Conservation (phyloP, 1,140 invertebrate species). For the Rhyacophila brunnea region DNA sequence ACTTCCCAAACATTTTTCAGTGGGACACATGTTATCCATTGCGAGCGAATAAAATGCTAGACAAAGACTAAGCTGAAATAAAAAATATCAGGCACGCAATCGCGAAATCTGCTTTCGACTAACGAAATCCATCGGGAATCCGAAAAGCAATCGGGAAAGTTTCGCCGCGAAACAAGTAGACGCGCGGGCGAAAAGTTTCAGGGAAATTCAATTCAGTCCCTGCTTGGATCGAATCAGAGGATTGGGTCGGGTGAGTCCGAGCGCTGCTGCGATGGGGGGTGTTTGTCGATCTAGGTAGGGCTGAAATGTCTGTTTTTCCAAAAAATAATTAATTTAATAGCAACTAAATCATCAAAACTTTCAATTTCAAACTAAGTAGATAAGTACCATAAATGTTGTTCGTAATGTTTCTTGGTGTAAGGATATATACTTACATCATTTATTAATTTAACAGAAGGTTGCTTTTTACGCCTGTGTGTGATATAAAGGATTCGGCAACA, state of each 20-base stretch:
- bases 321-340: too few species aligned
- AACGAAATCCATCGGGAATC: constrained; percentile 6
- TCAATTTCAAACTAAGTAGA: too few species aligned
- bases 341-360: too few species aligned
- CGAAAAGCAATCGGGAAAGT: constrained; percentile 33
- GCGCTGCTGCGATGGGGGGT: too few species aligned
- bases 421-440: too few species aligned
- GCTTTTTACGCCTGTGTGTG: too few species aligned
- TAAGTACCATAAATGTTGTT: too few species aligned
- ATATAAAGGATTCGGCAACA: too few species aligned
- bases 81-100: constrained; percentile 19
- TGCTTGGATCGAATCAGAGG: constrained; percentile 30
- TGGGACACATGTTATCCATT: background rate
- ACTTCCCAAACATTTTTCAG: background rate
- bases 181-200: constrained; percentile 31
- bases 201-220: constrained; percentile 35
- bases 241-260: constrained; percentile 13
- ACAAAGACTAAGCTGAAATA: background rate
- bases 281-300: too few species aligned
- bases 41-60: background rate
- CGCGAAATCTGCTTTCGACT: constrained; percentile 8
- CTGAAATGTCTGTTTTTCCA: too few species aligned
- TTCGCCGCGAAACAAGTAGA: constrained; percentile 34
- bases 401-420: too few species aligned
- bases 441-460: too few species aligned